phyloP scores from a whole-genome alignment of 2,888 invertebrate genomes.

The Abscondita cerata region DNA sequence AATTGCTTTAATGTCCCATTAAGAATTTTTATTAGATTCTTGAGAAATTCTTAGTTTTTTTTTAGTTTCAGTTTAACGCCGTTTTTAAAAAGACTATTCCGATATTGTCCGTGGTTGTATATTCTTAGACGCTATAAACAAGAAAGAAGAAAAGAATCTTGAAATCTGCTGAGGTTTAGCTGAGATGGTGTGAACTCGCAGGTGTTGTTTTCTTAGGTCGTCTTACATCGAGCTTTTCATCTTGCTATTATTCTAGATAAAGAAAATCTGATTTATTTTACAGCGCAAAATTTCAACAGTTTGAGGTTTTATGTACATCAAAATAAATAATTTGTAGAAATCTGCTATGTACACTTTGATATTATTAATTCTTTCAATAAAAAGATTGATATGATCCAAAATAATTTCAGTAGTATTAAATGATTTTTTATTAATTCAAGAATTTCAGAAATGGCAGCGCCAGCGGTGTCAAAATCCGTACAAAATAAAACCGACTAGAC shows the following conservation, averaged over 20 bases:
- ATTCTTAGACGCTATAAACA: conserved; percentile 49
- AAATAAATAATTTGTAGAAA: too few species aligned
- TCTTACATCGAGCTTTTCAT: conserved; percentile 31
- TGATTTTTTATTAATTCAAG: too few species aligned
- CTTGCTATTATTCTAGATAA: conserved; percentile 20
- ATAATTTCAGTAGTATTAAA: too few species aligned
- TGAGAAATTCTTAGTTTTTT: neutral
- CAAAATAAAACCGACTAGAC: too few species aligned
- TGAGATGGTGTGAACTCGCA: conserved; percentile 52
- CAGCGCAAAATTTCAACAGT: neutral
- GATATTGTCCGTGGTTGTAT: conserved; percentile 35
- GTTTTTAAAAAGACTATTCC: neutral
- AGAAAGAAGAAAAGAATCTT: conserved; percentile 51
- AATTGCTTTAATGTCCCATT: neutral
- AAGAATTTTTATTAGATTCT: conserved; percentile 7
- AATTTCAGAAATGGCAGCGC: too few species aligned
- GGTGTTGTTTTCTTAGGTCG: conserved; percentile 52
- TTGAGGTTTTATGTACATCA: too few species aligned
- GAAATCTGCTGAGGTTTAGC: conserved; percentile 56
- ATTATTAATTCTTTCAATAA: too few species aligned
- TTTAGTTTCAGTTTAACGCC: conserved; percentile 6
- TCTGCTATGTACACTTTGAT: too few species aligned
- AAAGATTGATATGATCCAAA: too few species aligned
- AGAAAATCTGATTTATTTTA: conserved; percentile 23
- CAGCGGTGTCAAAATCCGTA: too few species aligned